Conservation (phyloP, 2,113 vertebrate species). For the Cyrtonyx montezumae region DNA sequence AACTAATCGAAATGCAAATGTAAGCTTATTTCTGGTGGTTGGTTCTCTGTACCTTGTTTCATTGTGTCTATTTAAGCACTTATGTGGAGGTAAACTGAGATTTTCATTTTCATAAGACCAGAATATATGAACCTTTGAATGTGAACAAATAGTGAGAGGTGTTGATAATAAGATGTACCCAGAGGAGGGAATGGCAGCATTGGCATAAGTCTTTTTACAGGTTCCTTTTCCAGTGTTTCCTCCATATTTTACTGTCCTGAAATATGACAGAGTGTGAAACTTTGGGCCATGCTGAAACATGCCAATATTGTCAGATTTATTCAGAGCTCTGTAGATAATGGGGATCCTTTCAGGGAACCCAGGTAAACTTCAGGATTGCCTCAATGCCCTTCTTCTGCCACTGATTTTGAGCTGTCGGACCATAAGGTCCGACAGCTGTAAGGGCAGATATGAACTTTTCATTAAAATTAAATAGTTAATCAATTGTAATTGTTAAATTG, state of each 20-base stretch:
- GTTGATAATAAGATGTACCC: too few species aligned
- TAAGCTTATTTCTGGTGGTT: background rate
- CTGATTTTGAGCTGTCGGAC: background rate
- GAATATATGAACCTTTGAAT: background rate
- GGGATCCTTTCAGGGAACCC: accelerated
- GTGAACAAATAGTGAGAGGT: background rate
- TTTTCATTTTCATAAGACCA: background rate
- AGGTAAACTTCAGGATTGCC: background rate
- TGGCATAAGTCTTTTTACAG: background rate
- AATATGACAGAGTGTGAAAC: background rate
- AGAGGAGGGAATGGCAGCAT: background rate
- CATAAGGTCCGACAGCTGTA: background rate
- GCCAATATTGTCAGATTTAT: background rate
- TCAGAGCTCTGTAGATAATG: background rate
- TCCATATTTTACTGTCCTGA: background rate
- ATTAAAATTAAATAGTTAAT: background rate
- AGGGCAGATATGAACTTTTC: background rate
- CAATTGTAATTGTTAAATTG: too few species aligned
- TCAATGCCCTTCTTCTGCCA: background rate
- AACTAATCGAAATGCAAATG: background rate
- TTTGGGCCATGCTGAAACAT: background rate
- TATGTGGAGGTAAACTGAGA: background rate
- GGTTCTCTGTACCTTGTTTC: background rate
- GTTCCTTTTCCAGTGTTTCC: background rate
- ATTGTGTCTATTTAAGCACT: background rate